Evolutionary conservation across 1,140 invertebrate genomes (phyloP).

Genomic region (Helicoverpa zea): DNA sequence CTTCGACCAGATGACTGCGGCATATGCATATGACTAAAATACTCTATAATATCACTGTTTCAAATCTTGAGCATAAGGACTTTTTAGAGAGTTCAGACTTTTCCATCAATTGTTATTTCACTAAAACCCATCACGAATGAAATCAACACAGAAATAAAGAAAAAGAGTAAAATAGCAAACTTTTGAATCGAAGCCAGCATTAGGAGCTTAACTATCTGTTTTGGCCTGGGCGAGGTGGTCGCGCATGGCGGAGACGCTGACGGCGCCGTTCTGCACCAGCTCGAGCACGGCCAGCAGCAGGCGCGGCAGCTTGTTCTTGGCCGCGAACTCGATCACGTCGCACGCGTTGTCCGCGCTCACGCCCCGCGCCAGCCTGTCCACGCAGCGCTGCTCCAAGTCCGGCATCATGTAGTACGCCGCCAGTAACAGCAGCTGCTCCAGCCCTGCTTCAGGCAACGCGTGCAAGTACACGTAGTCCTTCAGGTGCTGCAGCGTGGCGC

Average conservation of each 20-base stretch:
- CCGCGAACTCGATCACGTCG: conserved; percentile 60
- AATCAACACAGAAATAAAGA: too few relatives aligned
- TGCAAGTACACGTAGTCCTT: conserved; percentile 63
- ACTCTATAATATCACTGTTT: too few relatives aligned
- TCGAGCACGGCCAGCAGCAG: conserved; percentile 59
- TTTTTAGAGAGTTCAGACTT: too few relatives aligned
- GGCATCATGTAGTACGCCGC: conserved; percentile 64
- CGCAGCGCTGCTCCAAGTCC: conserved; percentile 58
- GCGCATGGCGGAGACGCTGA: conserved; percentile 56
- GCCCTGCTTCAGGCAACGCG: conserved; percentile 53
- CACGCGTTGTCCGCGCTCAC: conserved; percentile 56
- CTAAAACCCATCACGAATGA: too few relatives aligned
- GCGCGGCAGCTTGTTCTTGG: conserved; percentile 55
- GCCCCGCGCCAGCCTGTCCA: conserved; percentile 52
- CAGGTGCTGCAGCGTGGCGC: conserved; percentile 54
- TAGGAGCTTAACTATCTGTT: too few relatives aligned
- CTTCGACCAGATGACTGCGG: too few relatives aligned
- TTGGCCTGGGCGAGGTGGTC: conserved; percentile 32
- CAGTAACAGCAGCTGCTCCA: conserved; percentile 59
- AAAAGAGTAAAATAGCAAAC: too few relatives aligned
- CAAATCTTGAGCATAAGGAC: too few relatives aligned
- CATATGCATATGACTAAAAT: too few relatives aligned
- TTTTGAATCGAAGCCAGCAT: too few relatives aligned
- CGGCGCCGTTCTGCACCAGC: conserved; percentile 54
- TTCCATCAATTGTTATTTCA: too few relatives aligned